These are phyloP conservation scores for Epinephelus lanceolatus DNA, from an alignment of 2,113 vertebrate species.

Conservation along the genomic window DNA sequence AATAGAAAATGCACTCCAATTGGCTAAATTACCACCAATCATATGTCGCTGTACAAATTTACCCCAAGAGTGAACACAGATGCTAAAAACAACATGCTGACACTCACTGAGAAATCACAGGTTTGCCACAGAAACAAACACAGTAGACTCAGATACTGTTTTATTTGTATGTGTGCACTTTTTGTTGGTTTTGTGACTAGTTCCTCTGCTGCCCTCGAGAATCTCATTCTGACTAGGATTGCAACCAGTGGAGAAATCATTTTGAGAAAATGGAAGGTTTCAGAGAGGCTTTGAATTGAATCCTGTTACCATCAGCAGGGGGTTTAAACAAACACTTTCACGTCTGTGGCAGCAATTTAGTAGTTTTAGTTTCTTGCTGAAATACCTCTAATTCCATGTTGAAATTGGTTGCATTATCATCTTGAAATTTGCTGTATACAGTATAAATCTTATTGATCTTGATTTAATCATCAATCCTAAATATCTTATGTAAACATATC, in stretches of 20 bases:
- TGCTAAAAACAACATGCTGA: not conserved
- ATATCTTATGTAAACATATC: no score
- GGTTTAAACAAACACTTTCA: not conserved
- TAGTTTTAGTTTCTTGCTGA: not conserved
- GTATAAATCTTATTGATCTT: no score
- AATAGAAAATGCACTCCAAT: not conserved
- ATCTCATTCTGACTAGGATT: not conserved
- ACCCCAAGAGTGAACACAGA: not conserved
- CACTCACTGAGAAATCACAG: not conserved
- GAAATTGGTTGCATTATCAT: not conserved
- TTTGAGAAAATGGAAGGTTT: constrained; percentile 5
- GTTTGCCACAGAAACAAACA: not conserved
- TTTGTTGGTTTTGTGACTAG: not conserved
- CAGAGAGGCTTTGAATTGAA: not conserved
- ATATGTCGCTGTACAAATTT: not conserved
- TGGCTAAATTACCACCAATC: not conserved
- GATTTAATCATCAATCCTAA: no score
- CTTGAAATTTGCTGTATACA: no score
- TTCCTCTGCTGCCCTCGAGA: not conserved
- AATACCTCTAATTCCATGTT: not conserved
- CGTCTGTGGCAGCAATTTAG: not conserved
- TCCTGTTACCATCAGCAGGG: not conserved
- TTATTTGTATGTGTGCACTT: not conserved
- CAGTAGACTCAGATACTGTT: not conserved
- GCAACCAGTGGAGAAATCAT: not conserved